Conservation (phyloP, 2,797 vertebrate species). For the Lepilemur septentrionalis region DNA sequence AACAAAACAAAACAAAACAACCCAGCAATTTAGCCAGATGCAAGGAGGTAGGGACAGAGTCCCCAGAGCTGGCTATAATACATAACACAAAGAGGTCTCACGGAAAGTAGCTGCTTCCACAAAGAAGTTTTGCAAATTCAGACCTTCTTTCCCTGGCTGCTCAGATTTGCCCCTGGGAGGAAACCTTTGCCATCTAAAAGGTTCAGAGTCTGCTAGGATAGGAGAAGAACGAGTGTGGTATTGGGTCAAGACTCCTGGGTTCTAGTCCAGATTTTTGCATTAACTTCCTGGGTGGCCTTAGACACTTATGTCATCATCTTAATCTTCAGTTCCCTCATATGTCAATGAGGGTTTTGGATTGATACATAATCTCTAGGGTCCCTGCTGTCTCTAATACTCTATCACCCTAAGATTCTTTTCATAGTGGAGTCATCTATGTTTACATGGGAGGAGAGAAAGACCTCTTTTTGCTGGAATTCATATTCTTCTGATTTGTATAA, state of each 20-base stretch:
- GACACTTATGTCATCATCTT: background rate
- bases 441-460: background rate
- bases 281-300: background rate
- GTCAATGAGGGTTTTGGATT: background rate
- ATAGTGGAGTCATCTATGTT: background rate
- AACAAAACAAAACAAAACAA: background rate
- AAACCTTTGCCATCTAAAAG: background rate
- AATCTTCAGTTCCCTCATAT: background rate
- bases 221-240: background rate
- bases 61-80: background rate
- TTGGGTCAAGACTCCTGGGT: background rate
- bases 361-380: background rate
- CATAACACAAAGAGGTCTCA: background rate
- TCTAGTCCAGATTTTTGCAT: background rate
- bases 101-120: background rate
- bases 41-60: background rate
- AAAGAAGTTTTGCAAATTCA: background rate
- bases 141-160: background rate
- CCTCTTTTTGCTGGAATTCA: background rate
- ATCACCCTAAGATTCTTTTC: background rate
- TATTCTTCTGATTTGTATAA: background rate
- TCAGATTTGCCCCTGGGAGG: background rate
- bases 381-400: background rate
- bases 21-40: background rate
- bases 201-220: background rate